These are phyloP conservation scores for Drosophila mettleri DNA, from an alignment of 2,888 invertebrate genomes.

Conservation along the genomic window DNA sequence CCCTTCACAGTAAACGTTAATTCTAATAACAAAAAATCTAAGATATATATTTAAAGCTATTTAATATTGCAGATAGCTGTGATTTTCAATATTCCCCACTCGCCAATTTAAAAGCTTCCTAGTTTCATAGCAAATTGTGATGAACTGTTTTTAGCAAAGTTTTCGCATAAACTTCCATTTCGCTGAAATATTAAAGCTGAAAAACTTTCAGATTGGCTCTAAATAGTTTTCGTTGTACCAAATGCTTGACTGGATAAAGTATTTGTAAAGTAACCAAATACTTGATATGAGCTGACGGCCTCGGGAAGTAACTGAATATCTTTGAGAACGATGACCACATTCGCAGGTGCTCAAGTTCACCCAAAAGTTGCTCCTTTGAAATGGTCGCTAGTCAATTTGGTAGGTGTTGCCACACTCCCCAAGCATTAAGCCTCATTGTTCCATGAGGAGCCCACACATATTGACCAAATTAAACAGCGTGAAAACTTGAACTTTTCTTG, in stretches of 20 bases:
- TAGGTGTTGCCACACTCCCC: slow-evolving; percentile 7
- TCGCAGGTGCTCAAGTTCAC: slow-evolving; percentile 11
- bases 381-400: slow-evolving; percentile 17
- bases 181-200: slow-evolving; percentile 15
- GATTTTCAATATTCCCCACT: background rate
- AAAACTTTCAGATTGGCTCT: slow-evolving; percentile 28
- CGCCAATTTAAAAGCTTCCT: background rate
- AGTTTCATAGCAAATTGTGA: slow-evolving; percentile 35
- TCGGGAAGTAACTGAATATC: background rate
- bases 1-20: too few relatives aligned
- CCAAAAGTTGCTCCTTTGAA: slow-evolving; percentile 23
- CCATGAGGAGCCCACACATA: slow-evolving; percentile 9
- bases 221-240: slow-evolving; percentile 29
- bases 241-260: slow-evolving; percentile 6
- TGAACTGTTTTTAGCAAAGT: slow-evolving; percentile 53
- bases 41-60: too few relatives aligned
- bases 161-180: slow-evolving; percentile 52
- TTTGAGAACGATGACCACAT: background rate
- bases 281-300: slow-evolving; percentile 16
- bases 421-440: slow-evolving; percentile 19
- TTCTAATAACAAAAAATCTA: too few relatives aligned
- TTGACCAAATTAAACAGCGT: slow-evolving; percentile 33
- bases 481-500: slow-evolving; percentile 40
- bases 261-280: slow-evolving; percentile 17
- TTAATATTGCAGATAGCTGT: too few relatives aligned